Evolutionary conservation across 2,113 vertebrate species (phyloP), one percentile per base, ranked within the genome.

Genomic region (Malaclemys terrapin): DNA sequence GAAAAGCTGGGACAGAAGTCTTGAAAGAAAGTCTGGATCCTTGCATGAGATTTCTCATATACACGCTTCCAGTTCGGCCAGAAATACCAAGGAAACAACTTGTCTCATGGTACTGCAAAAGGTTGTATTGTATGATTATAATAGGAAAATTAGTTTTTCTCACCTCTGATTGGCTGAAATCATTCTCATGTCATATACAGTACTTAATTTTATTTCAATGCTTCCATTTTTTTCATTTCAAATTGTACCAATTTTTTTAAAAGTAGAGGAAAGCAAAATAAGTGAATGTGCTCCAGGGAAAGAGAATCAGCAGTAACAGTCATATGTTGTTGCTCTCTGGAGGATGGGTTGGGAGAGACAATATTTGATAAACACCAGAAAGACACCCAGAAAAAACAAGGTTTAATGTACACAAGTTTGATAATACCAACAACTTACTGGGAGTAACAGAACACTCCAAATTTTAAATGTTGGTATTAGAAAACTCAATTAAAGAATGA

Each of bases 191-290:
- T 56, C 53, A 62, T 45, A 75, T 31, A 90, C 57, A 96, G 93
- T 75, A 87, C 47, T 89, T 90, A 80, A 93, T 89, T 95, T 69
- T 50, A 87, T 57, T 57, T 12, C 93, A 88, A 83, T 42, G 13
- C 14, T 62, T 62, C 25, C 12, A 35, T 54, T 62, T 62, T 62
- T 31, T 87, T 87, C 53, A 94, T 84, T 91, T 97, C 93, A 90
- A 88, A 93, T 82, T 83, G 50, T 57, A 80, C 47, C 29, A 65
- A 50, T 81, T 65, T 85, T 96, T 95, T 94, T 85, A 93, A 82
- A 65, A 91, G 88, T 8, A 92, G 88, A 85, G 38, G 94, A 97
- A 95, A 88, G 94, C 12, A 35, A 94, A 93, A 22, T 38, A 95
- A 29, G 29, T 27, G 59, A 76, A 45, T 38, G 69, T 91, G 90